Percentiles rank a stretch among this genome's conserved stretches.
phyloP scores from a whole-genome alignment of 2,113 vertebrate species.

The Octodon degus region DNA sequence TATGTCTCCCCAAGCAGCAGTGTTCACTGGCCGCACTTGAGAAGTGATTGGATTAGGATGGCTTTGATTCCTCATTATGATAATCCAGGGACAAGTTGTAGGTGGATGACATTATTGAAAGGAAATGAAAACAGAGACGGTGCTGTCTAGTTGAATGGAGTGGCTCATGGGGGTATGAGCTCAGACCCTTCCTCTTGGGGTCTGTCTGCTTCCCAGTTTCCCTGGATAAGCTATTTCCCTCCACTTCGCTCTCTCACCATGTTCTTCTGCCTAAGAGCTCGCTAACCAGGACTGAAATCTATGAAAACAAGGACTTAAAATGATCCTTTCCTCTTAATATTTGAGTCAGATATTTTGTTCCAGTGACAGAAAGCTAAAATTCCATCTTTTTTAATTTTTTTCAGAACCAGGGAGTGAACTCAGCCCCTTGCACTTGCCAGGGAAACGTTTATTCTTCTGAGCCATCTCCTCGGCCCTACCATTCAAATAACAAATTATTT shows the following conservation, averaged over 20 bases:
- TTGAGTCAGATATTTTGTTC: neutral
- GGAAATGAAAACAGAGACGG: neutral
- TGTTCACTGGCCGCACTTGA: neutral
- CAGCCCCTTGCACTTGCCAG: too few species aligned
- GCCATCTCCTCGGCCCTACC: too few species aligned
- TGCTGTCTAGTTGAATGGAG: neutral
- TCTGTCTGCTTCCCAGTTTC: too few species aligned
- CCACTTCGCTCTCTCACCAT: neutral
- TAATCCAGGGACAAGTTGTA: neutral
- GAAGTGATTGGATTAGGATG: neutral
- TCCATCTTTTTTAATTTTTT: neutral
- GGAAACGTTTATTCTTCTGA: too few species aligned
- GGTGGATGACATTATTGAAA: neutral
- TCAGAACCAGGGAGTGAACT: too few species aligned
- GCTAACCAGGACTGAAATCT: neutral
- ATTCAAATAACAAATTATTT: neutral
- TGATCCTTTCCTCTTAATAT: neutral
- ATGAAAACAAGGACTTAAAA: neutral
- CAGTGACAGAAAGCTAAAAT: neutral
- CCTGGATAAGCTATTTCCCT: neutral
- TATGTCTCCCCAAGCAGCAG: neutral
- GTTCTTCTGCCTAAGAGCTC: neutral
- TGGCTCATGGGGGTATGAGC: neutral
- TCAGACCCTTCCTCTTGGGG: neutral
- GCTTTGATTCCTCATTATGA: neutral